Base-by-base conservation (phyloP, 2,113 vertebrate species). In the Oryzias woworae region DNA sequence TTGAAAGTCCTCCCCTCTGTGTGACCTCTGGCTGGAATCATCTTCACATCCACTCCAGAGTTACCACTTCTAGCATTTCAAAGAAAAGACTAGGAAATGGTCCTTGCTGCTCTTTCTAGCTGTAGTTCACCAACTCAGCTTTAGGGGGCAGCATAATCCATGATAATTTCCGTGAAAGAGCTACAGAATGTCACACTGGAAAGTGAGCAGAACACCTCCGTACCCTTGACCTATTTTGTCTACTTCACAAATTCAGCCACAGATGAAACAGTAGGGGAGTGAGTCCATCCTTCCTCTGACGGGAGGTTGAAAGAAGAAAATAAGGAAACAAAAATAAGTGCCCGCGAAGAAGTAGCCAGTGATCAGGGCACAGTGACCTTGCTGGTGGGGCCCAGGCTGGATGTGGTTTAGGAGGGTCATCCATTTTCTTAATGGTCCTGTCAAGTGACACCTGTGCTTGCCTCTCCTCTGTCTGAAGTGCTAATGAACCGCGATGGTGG, bases 401-500 rank as follows among this genome's bases (percentile, higher is more conserved):
- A 82, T 69, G 76, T 72, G 76, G 85, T 83, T 84, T 76, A 68
- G 80, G 78, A 84, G 84, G 85, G 91, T 91, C 89, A 91, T 91
- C 89, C 80, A 90, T 91, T 91, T 85, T 86, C 73, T 91, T 92
- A 93, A 92, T 91, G 91, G 89, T 86, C 80, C 89, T 92, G 91
- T 92, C 92, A 92, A 90, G 87, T 92, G 90, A 91, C 91, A 91
- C 91, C 91, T 91, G 91, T 90, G 89, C 90, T 89, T 72, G 82
- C 84, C 89, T 89, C 88, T 89, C 82, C 85, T 83, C 86, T 90
- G 89, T 91, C 89, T 90, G 78, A 84, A 87, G 90, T 85, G 88
- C 88, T 90, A 91, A 92, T 93, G 90, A 92, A 90, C 77, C 86
- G 76, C 73, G 61, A 84, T 86, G 86, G 85, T 73, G 71, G 82